A percentile compares a stretch with the other conserved stretches of the same genome.
Evolutionary conservation across 2,113 vertebrate species (phyloP).

Genomic region (Copsychus sechellarum): DNA sequence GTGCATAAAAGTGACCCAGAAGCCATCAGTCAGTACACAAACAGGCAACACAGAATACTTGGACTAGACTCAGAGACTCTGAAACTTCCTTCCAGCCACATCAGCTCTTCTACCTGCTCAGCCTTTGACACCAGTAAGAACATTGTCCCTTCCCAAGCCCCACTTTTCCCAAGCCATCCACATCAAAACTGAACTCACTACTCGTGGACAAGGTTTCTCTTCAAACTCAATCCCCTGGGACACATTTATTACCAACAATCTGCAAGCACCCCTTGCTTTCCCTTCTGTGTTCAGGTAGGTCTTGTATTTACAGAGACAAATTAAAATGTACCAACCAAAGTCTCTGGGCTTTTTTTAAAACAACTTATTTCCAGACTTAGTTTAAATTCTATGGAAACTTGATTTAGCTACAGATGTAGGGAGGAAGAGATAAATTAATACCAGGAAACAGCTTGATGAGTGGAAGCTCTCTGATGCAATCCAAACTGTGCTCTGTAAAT

Average conservation of each 20-base stretch:
- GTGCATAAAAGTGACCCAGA: background rate
- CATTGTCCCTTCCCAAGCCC: background rate
- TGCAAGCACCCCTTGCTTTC: background rate
- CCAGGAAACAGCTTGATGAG: conserved; percentile 60
- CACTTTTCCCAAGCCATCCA: background rate
- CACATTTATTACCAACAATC: background rate
- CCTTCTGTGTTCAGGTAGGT: background rate
- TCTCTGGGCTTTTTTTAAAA: background rate
- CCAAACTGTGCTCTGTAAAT: conserved; percentile 33
- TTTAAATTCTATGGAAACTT: background rate
- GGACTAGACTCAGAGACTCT: background rate
- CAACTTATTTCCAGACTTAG: background rate
- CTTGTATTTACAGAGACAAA: background rate
- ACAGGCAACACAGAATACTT: background rate
- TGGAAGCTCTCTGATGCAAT: conserved; percentile 25
- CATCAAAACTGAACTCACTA: background rate
- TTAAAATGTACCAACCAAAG: background rate
- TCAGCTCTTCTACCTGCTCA: background rate
- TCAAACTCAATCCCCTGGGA: background rate
- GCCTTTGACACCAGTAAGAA: background rate
- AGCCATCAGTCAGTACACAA: background rate
- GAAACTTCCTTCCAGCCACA: background rate
- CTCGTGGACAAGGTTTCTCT: background rate
- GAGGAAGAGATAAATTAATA: conserved; percentile 59
- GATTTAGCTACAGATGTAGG: conserved; percentile 26